phyloP scores from a whole-genome alignment of 2,888 invertebrate species.

The Dusona sp. region DNA sequence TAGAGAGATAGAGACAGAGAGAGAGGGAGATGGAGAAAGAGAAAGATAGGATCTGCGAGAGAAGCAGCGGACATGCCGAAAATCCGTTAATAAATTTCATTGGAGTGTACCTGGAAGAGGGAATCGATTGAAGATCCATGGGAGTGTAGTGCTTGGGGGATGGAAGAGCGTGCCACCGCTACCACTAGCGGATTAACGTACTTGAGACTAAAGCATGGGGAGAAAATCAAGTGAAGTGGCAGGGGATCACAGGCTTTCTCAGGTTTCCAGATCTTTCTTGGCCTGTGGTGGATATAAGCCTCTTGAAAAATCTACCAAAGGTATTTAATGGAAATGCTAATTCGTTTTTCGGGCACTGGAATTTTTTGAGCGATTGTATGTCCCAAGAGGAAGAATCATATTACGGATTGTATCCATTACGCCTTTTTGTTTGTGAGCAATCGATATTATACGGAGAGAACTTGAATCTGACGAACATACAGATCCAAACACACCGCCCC shows the following conservation, averaged over 20 bases:
- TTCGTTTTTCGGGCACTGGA: constrained; percentile 3
- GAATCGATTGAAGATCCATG: constrained; percentile 71
- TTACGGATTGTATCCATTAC: background rate
- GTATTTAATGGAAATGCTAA: background rate
- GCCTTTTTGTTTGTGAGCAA: constrained; percentile 21
- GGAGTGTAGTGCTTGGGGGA: constrained; percentile 1
- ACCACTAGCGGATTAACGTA: constrained; percentile 69
- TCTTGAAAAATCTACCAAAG: constrained; percentile 13
- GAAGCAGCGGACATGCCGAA: constrained; percentile 52
- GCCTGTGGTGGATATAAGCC: constrained; percentile 4
- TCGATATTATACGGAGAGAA: background rate
- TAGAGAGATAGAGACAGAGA: constrained; percentile 16
- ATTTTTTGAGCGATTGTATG: background rate
- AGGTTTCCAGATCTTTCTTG: constrained; percentile 32
- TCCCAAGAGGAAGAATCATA: background rate
- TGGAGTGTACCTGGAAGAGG: constrained; percentile 45
- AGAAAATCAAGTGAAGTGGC: constrained; percentile 10
- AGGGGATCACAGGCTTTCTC: constrained; percentile 24
- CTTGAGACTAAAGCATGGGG: constrained; percentile 68
- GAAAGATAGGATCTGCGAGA: constrained; percentile 39
- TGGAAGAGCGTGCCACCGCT: constrained; percentile 33
- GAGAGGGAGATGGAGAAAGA: constrained; percentile 24
- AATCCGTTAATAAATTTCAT: constrained; percentile 72
- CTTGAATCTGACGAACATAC: background rate
- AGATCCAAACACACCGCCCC: constrained; percentile 7